Base-by-base conservation (phyloP, 2,113 vertebrate species). In the Lanius ludovicianus region DNA sequence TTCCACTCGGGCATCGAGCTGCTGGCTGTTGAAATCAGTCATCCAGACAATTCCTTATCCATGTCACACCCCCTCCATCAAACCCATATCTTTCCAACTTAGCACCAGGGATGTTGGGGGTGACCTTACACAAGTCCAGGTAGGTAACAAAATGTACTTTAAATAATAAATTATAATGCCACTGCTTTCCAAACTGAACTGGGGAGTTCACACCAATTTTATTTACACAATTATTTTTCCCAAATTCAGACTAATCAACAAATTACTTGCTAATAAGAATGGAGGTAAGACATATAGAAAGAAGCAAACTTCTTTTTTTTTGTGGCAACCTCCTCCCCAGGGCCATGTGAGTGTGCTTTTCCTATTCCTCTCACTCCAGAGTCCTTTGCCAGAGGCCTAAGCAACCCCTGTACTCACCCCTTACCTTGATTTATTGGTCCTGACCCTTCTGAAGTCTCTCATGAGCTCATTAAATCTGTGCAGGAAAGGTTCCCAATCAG, bases 351-450 rank as follows among this genome's bases (percentile, higher is more conserved):
- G 24, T 16, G 41, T 18, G 7, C 30, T 28, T 5, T 67, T 30
- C 24, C 22, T 20, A 9, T 56, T 60, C 6, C 6, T 68, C 39
- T 30, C 4, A 1, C 15, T 42, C 3, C 2, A 27, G 19, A 1
- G 6, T 33, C 8, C 59, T 85, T 46, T 50, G 28, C 37, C 10
- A 2, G 42, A 71, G 20, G 39, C 33, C 25, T 28, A 55, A 75
- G 39, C 6, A 80, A 35, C 2, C 2, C 15, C 33, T 55, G 19
- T 10, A 41, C 15, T 33, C 12, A 53, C 15, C 7, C 7, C 28
- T 55, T 23, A 8, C 12, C n/a, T 41, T n/a, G 17, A 64, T 49
- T 76, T 70, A 42, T 39, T 41, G 20, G 21, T 25, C 41, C 55
- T 67, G 71, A 28, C 14, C 11, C 50, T 85, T 62, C 39, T 47